Conservation (phyloP, 2,888 invertebrate species). For the Rotaria macrura region DNA sequence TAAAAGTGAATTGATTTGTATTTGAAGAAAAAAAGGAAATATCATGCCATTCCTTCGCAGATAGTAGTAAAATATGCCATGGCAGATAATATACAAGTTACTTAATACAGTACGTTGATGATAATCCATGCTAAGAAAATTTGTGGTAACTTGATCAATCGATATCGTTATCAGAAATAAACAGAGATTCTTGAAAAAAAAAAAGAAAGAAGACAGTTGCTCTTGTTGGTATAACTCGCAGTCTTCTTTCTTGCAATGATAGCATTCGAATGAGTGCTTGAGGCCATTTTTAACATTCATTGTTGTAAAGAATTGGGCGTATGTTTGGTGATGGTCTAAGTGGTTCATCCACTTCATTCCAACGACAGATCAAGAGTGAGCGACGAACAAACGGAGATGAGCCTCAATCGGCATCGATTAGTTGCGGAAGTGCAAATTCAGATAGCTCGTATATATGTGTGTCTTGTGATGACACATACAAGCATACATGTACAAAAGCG, state of each 20-base stretch:
- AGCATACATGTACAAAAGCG: background rate
- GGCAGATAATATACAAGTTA: background rate
- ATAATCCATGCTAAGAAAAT: background rate
- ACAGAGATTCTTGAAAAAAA: background rate
- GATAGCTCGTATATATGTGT: background rate
- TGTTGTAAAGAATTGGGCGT: background rate
- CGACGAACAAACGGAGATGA: conserved; percentile 1
- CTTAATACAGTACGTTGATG: background rate
- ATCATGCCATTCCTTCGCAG: too few species aligned
- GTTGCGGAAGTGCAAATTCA: background rate
- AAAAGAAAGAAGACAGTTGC: background rate
- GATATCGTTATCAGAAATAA: background rate
- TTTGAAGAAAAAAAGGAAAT: too few species aligned
- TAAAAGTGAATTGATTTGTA: too few species aligned
- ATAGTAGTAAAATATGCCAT: too few species aligned
- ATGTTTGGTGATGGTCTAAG: background rate
- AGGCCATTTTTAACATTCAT: background rate
- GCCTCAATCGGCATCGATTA: background rate
- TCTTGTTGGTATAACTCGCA: background rate
- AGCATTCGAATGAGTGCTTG: background rate
- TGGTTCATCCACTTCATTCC: background rate
- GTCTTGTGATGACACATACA: background rate
- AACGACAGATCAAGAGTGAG: background rate
- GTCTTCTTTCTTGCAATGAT: background rate
- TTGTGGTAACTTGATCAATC: background rate